Conservation (phyloP, 1,140 invertebrate species). For the Leptoteleia sp. region DNA sequence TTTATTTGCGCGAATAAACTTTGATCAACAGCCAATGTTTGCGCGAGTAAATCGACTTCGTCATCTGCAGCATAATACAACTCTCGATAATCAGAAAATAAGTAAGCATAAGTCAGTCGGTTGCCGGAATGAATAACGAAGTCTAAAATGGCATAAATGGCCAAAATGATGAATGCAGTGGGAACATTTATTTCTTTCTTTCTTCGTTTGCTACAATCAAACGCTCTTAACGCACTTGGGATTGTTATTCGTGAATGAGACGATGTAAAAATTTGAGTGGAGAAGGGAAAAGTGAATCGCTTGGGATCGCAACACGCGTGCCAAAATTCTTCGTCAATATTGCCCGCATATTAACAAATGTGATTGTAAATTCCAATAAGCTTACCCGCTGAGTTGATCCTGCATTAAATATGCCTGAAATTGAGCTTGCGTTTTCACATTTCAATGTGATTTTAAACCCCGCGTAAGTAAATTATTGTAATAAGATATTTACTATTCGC, state of each 20-base stretch:
- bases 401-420: not conserved
- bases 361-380: not conserved
- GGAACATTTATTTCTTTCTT: too few species aligned
- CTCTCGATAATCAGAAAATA: too few species aligned
- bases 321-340: not conserved
- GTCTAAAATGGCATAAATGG: too few species aligned
- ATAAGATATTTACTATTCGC: too few species aligned
- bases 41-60: slow-evolving; percentile 20
- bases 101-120: too few species aligned
- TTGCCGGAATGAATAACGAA: too few species aligned
- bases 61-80: not conserved
- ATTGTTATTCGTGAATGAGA: too few species aligned
- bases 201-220: too few species aligned
- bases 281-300: not conserved
- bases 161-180: too few species aligned
- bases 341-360: not conserved
- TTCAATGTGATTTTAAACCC: slow-evolving; percentile 1
- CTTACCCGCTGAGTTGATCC: not conserved
- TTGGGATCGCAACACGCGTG: not conserved
- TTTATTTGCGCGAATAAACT: slow-evolving; percentile 18
- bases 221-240: too few species aligned
- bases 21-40: slow-evolving; percentile 23
- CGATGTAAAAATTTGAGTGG: too few species aligned
- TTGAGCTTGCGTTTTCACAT: not conserved
- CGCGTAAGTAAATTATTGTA: not conserved